Percentiles rank a stretch among this genome's conserved stretches.
Conservation (phyloP, 2,888 invertebrate genomes). For the Ochlodes sylvanus region DNA sequence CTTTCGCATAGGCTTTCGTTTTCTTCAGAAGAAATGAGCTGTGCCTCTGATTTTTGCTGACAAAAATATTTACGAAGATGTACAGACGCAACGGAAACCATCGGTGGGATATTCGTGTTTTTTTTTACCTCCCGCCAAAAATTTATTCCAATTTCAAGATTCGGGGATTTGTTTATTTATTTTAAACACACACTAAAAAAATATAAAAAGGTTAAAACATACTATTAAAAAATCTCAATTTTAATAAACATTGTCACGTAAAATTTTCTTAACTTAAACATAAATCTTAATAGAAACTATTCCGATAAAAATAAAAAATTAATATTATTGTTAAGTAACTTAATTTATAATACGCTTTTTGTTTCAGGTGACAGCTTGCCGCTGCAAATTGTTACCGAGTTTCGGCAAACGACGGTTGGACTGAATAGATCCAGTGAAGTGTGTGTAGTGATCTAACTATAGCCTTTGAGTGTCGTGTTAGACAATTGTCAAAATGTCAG, state of each 20-base stretch:
- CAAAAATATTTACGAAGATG: constrained; percentile 30
- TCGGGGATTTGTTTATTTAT: no score
- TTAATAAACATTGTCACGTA: no score
- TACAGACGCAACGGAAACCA: constrained; percentile 36
- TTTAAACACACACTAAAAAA: no score
- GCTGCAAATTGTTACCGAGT: constrained; percentile 69
- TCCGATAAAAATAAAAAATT: background rate
- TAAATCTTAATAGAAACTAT: no score
- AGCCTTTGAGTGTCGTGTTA: constrained; percentile 45
- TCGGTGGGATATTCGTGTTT: constrained; percentile 38
- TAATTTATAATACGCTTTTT: constrained; percentile 45
- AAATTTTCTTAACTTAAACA: no score
- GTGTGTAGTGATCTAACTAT: constrained; percentile 58
- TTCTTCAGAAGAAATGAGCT: constrained; percentile 71
- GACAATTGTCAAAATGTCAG: constrained; percentile 78
- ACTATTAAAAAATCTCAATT: no score
- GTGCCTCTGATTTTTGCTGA: constrained; percentile 46
- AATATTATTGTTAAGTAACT: background rate
- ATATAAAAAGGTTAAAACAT: no score
- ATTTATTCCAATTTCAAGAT: no score
- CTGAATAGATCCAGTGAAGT: constrained; percentile 55
- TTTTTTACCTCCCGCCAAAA: constrained; percentile 26
- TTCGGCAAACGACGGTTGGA: constrained; percentile 53
- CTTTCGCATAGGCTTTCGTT: constrained; percentile 79
- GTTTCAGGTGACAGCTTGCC: constrained; percentile 78